phyloP scores from a whole-genome alignment of 2,888 invertebrate species.

The Eupithecia dodoneata region DNA sequence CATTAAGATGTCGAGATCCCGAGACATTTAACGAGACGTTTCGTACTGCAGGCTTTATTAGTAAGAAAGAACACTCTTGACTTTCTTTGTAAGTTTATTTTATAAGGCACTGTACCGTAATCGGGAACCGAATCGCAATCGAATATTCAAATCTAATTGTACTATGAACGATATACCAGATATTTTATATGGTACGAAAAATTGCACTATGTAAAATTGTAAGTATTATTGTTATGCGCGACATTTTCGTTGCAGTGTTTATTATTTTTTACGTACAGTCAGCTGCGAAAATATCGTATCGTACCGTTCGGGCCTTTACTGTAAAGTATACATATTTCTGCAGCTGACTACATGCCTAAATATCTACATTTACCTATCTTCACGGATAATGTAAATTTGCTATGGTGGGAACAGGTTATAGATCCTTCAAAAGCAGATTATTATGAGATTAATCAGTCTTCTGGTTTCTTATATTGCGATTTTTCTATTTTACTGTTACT shows the following conservation, averaged over 20 bases:
- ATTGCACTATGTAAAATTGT: neutral
- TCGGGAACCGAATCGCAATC: neutral
- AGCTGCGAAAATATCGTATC: neutral
- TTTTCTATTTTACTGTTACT: neutral
- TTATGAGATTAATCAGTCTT: slow-evolving; percentile 18
- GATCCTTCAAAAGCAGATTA: neutral
- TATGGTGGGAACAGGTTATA: slow-evolving; percentile 1
- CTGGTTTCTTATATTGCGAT: slow-evolving; percentile 21
- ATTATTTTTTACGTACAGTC: neutral
- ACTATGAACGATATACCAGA: neutral
- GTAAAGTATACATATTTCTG: neutral
- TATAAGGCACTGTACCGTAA: slow-evolving; percentile 7
- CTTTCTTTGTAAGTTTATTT: neutral
- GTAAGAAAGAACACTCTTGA: neutral
- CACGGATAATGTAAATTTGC: neutral
- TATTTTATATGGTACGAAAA: neutral
- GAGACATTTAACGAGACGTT: neutral
- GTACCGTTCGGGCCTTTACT: neutral
- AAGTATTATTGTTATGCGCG: neutral
- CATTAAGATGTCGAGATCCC: neutral
- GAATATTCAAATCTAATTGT: slow-evolving; percentile 4
- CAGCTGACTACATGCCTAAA: neutral
- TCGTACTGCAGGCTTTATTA: neutral
- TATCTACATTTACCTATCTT: neutral
- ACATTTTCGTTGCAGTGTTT: neutral